phyloP scores from a whole-genome alignment of 2,797 vertebrate genomes.

The Coregonus suidteri region DNA sequence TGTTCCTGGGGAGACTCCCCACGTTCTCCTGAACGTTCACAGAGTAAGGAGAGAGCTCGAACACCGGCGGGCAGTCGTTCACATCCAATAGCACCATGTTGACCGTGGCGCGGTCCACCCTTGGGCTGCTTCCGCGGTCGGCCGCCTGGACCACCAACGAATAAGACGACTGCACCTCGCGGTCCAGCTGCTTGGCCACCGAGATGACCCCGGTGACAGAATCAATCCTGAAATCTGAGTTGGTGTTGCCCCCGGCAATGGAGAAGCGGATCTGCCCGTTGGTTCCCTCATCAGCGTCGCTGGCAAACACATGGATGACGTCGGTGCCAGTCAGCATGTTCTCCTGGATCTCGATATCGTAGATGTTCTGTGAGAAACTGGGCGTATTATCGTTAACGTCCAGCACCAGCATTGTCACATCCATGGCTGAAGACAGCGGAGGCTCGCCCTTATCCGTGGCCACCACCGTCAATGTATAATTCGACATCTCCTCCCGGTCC shows the following conservation, averaged over 20 bases:
- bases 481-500: constrained; percentile 88
- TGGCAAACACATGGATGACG: constrained; percentile 85
- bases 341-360: constrained; percentile 88
- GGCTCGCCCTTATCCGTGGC: constrained; percentile 95
- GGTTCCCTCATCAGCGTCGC: constrained; percentile 88
- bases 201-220: constrained; percentile 90
- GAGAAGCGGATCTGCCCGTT: constrained; percentile 94
- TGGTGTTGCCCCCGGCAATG: constrained; percentile 76
- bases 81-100: constrained; percentile 85
- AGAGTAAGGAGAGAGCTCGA: constrained; percentile 91
- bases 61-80: constrained; percentile 90
- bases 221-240: constrained; percentile 87
- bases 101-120: constrained; percentile 81
- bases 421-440: constrained; percentile 83
- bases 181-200: constrained; percentile 88
- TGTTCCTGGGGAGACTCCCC: constrained; percentile 78
- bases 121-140: constrained; percentile 89
- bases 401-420: constrained; percentile 86
- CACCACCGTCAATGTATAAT: constrained; percentile 88
- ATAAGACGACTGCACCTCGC: constrained; percentile 82
- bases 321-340: constrained; percentile 88
- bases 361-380: constrained; percentile 85
- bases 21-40: constrained; percentile 88
- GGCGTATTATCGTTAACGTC: constrained; percentile 96
- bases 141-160: constrained; percentile 84